Evolutionary conservation across 2,888 invertebrate species (phyloP), one percentile per base, ranked within the genome.

Genomic region (Endomychus coccineus): DNA sequence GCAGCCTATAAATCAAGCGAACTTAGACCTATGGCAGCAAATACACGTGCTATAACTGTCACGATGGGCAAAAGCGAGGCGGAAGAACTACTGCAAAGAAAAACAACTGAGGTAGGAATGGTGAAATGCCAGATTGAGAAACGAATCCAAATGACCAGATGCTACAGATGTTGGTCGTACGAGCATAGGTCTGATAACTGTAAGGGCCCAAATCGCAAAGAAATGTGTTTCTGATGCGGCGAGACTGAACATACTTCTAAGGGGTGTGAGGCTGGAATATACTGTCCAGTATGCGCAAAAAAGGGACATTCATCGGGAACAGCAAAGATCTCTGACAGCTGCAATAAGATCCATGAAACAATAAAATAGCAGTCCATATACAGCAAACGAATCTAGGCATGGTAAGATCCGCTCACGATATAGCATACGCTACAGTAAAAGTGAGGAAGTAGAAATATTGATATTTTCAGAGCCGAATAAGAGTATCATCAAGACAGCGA

Each of bases 141-240:
- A 7, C 27, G 34, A 14, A 12, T 34, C 1, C 3, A 12, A 16
- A 9, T 33, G 2, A 22, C 13, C 7, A 16, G 16, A 10, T 35
- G 35, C 22, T 22, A 14, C 22, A 19, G 28, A 30, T 30, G 36
- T n/a, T 36, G 30, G 36, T 9, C 16, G 4, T 36, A 36, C 14
- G 30, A 36, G 5, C 28, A 35, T 10, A 3, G 15, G 3, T 21
- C 34, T n/a, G 11, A 11, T 7, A 7, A 6, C 5, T 34, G 34
- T 16, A 24, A 3, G n/a, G 34, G 6, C 5, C 14, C 9, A 9
- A 16, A 23, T 15, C 5, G 33, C 13, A 23, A 11, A 15, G 11
- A 24, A 6, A 2, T 11, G 3, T 36, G 36, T 16, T 29, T 14
- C 21, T 21, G 16, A 12, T 36, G 29, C 21, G 16, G 36, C 1